Evolutionary conservation across 2,888 invertebrate species (phyloP), one percentile per base, ranked within the genome.

Genomic region (Adelphocoris suturalis): DNA sequence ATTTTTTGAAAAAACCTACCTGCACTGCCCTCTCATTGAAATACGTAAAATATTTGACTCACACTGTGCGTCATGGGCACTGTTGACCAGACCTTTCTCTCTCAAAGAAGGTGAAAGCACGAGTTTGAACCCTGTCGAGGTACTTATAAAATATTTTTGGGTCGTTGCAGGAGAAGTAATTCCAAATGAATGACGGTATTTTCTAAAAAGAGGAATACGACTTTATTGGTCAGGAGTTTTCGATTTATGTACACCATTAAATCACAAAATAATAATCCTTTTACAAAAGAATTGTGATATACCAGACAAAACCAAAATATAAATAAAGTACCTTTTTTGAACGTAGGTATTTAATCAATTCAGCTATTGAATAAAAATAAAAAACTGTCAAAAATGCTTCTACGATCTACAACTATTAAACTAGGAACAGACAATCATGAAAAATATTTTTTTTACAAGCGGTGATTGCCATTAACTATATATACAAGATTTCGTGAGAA

Each of bases 371-470:
- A 11, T 52, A 7, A 16, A 52, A 52, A 52, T 11, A 11, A 16
- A 52, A 52, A 48, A 48, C 48, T 48, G 48, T 11, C 48, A 48
- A 52, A 52, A 52, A 52, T 52, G 52, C 52, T 7, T 11, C 23
- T 23, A 27, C 68, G 68, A 68, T 23, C 68, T 19, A 68, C 23
- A 61, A 16, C 68, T 68, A 68, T 19, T n/a, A 61, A 61, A 61
- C 61, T 61, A 61, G 61, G 27, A 68, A 68, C 57, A 57, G 7
- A 52, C 16, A 61, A 52, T 52, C 52, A 52, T 52, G 52, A 52
- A 52, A 52, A 52, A 52, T 68, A 23, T 68, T 23, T 68, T 68
- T 57, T 68, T 7, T 68, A 68, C 68, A 68, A 68, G 68, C 68
- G 68, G 68, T 68, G 68, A 13, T 23, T 12, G 23, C 23, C 23